These are phyloP conservation scores for Aplysia californica DNA, from an alignment of 1,140 invertebrate genomes.

Conservation along the genomic window DNA sequence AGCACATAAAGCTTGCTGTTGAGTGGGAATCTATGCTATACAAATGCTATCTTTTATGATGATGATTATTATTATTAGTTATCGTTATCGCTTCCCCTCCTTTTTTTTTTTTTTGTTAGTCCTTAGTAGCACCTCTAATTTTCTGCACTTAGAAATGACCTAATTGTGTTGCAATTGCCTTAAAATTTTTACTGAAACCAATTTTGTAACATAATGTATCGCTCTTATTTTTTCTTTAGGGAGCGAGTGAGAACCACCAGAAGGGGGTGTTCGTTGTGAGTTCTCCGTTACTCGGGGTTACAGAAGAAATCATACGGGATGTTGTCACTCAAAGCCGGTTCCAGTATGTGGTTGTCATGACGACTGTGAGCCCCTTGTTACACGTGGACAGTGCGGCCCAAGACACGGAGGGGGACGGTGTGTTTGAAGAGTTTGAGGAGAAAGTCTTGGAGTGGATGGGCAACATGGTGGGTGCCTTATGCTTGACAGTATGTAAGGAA, in stretches of 20 bases:
- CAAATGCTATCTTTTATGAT: too few relatives aligned
- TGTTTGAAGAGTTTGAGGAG: constrained; percentile 68
- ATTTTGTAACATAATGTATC: not conserved
- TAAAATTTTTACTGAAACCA: not conserved
- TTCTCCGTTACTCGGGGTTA: constrained; percentile 68
- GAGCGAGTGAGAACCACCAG: constrained; percentile 42
- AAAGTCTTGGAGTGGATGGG: constrained; percentile 71
- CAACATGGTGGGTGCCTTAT: constrained; percentile 66
- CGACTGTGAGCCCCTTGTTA: constrained; percentile 67
- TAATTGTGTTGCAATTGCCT: too few relatives aligned
- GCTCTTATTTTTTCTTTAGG: constrained; percentile 29
- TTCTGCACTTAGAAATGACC: not conserved
- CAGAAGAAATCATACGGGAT: constrained; percentile 69
- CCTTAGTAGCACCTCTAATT: too few relatives aligned
- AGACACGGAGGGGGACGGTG: constrained; percentile 36
- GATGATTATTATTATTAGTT: not conserved
- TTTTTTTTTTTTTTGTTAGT: not conserved
- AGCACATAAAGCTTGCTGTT: too few relatives aligned
- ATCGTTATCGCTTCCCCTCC: not conserved
- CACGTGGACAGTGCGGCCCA: constrained; percentile 49
- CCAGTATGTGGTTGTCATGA: constrained; percentile 73
- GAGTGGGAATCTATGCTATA: too few relatives aligned
- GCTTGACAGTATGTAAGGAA: too few relatives aligned
- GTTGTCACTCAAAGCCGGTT: constrained; percentile 69
- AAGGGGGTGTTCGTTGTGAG: constrained; percentile 75